Evolutionary conservation across 1,140 invertebrate species (phyloP), one percentile per base, ranked within the genome.

Genomic region (Cataglyphis hispanica): DNA sequence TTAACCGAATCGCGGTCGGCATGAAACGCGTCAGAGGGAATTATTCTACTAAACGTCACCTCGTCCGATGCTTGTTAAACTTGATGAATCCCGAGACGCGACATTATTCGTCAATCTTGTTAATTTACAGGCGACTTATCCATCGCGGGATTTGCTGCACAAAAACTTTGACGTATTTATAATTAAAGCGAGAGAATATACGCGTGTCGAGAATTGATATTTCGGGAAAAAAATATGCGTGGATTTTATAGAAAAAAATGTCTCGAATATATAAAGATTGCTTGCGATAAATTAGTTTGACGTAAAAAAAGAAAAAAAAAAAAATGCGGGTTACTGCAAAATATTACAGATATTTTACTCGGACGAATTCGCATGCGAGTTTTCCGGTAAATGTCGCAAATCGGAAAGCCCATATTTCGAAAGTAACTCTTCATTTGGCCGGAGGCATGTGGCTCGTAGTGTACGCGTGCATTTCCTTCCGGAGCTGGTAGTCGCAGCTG

Each of bases 31-130:
- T 50, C 6, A 46, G 63, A 25, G 40, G 43, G 46, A 84, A 61
- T 89, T 85, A 86, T 89, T 89, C 88, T 70, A 78, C 86, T 86
- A 89, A 89, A 81, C 85, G 72, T 89, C 86, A 89, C 87, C 84
- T 72, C 84, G 77, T 89, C 85, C 84, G 77, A 66, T 50, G 87
- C 87, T 89, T 84, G 88, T 89, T 89, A 83, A 77, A 72, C 50
- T 58, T 77, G 58, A 50, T 77, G 76, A 85, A 76, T 64, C 77
- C 46, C 46, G 37, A 34, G 27, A 50, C 34, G 27, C 53, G 34
- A 72, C 50, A 53, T 70, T 81, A 81, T 83, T 83, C 72, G 78
- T 74, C 53, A 72, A 72, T 81, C 66, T 60, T 43, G 50, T 72
- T 60, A 60, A 83, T 83, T 72, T 60, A 83, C 67, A 43, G 60